Percentiles rank a stretch among this genome's conserved stretches.
phyloP scores from a whole-genome alignment of 1,140 invertebrate species.

The Lerema accius region DNA sequence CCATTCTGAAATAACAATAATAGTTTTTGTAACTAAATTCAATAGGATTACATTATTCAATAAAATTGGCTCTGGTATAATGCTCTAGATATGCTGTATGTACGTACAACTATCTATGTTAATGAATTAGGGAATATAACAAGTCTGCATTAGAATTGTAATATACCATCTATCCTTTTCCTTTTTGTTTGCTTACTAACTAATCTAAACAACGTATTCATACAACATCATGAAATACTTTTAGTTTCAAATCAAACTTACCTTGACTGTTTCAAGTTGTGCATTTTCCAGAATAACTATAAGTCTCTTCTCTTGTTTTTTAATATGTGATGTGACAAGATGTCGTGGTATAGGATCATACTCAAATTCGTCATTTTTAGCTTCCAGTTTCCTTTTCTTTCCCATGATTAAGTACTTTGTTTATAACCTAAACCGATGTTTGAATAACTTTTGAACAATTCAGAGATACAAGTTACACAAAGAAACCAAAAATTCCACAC shows the following conservation, averaged over 20 bases:
- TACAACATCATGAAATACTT: too few species aligned
- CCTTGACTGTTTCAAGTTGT: constrained; percentile 97
- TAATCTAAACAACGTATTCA: too few species aligned
- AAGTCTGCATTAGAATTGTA: too few species aligned
- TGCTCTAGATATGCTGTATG: not conserved
- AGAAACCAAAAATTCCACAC: not conserved
- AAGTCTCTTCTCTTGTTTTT: constrained; percentile 93
- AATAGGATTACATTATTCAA: too few species aligned
- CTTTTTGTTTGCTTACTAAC: too few species aligned
- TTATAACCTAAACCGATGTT: constrained; percentile 6
- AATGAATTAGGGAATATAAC: too few species aligned
- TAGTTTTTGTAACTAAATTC: not conserved
- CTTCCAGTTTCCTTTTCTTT: constrained; percentile 86
- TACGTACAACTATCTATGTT: too few species aligned
- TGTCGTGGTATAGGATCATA: constrained; percentile 87
- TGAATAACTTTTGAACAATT: not conserved
- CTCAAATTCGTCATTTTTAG: constrained; percentile 85
- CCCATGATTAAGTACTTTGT: constrained; percentile 78
- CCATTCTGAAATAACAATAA: constrained; percentile 85
- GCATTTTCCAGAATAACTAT: constrained; percentile 97
- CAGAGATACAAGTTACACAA: not conserved
- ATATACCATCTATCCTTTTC: too few species aligned
- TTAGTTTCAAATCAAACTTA: constrained; percentile 68
- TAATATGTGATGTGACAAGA: constrained; percentile 86
- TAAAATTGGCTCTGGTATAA: not conserved